A percentile compares a stretch with the other conserved stretches of the same genome.
Evolutionary conservation across 2,113 vertebrate species (phyloP).

Genomic region (Eonycteris spelaea): DNA sequence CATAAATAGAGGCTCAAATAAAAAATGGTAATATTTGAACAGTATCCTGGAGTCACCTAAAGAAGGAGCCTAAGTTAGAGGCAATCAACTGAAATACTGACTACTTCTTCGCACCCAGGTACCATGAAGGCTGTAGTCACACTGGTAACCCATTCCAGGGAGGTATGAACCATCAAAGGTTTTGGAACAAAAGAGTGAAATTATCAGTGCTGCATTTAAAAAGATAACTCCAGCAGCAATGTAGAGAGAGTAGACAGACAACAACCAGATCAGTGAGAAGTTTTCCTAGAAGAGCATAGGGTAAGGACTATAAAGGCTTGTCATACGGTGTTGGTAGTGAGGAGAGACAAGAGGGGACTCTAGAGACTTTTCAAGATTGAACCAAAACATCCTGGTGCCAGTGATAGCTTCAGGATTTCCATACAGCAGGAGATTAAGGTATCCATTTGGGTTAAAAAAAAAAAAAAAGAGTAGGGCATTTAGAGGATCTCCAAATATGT

Average conservation of each 20-base stretch:
- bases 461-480: background rate
- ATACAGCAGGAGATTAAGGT: background rate
- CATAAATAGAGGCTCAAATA: background rate
- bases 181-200: background rate
- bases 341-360: background rate
- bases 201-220: background rate
- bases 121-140: background rate
- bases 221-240: background rate
- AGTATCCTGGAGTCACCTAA: background rate
- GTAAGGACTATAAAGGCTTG: background rate
- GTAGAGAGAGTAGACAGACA: background rate
- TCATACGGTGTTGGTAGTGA: background rate
- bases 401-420: background rate
- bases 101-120: background rate
- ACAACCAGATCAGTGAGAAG: background rate
- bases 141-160: background rate
- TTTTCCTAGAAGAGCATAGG: background rate
- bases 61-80: conserved; percentile 21
- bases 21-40: background rate
- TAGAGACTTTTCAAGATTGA: background rate
- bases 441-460: too few species aligned
- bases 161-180: background rate
- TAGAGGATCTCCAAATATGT: background rate
- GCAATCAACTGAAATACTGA: background rate
- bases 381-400: background rate